These are phyloP conservation scores for Oconnorella tubifera DNA, from an alignment of 2,888 invertebrate genomes.

Conservation along the genomic window DNA sequence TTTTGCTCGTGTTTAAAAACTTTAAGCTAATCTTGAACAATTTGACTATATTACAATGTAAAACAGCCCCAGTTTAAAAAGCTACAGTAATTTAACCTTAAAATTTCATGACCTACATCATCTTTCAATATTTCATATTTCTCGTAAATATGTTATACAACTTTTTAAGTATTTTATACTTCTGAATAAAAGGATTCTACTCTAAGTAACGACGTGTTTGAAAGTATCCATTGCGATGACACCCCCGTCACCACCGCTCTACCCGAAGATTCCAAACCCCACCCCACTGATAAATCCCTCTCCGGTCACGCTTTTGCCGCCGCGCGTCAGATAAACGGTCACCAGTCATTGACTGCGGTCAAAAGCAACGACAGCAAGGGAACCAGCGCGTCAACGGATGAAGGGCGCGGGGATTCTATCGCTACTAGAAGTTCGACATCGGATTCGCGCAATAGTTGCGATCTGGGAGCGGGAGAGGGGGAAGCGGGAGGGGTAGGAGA, in stretches of 20 bases:
- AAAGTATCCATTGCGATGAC: slow-evolving; percentile 51
- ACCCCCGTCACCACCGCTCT: slow-evolving; percentile 30
- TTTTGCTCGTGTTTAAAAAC: too few species aligned
- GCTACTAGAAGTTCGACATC: slow-evolving; percentile 21
- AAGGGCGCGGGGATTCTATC: slow-evolving; percentile 47
- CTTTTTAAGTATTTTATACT: too few species aligned
- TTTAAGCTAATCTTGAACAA: too few species aligned
- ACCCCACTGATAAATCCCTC: too few species aligned
- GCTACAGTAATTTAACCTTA: too few species aligned
- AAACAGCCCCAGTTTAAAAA: too few species aligned
- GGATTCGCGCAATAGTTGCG: slow-evolving; percentile 25
- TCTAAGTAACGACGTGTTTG: slow-evolving; percentile 60
- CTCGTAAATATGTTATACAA: too few species aligned
- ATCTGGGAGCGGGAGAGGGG: neutral
- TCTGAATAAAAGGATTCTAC: slow-evolving; percentile 57
- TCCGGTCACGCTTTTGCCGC: too few species aligned
- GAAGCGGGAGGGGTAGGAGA: neutral
- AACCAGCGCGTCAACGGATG: slow-evolving; percentile 44
- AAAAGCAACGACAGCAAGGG: slow-evolving; percentile 34
- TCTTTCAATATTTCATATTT: too few species aligned
- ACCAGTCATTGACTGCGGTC: neutral
- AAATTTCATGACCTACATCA: too few species aligned
- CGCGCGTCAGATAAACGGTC: neutral
- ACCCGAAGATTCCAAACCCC: neutral
- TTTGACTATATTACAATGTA: too few species aligned